Evolutionary conservation across 2,888 invertebrate genomes (phyloP).

Genomic region (Dolichomitus sp.): DNA sequence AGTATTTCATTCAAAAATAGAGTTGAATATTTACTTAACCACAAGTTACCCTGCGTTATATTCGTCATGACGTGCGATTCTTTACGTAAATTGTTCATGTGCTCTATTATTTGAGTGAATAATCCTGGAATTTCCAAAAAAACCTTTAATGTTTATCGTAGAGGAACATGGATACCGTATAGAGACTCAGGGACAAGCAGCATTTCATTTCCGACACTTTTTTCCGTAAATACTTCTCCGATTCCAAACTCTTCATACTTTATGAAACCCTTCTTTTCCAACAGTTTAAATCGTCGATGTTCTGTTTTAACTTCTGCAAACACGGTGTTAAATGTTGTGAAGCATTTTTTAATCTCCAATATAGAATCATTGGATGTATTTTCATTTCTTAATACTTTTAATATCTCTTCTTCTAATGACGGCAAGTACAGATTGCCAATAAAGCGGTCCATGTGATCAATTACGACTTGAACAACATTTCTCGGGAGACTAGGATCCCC

Average conservation of each 20-base stretch:
- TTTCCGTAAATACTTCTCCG: background rate
- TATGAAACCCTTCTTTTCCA: slow-evolving; percentile 5
- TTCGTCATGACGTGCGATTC: slow-evolving; percentile 20
- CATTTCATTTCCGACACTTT: background rate
- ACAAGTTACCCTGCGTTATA: slow-evolving; percentile 19
- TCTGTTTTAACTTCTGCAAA: slow-evolving; percentile 7
- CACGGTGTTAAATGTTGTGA: slow-evolving; percentile 3
- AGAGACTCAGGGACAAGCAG: background rate
- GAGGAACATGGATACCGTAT: background rate
- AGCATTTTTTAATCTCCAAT: too few species aligned
- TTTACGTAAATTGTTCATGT: background rate
- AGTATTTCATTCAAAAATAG: background rate
- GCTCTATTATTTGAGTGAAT: slow-evolving; percentile 5
- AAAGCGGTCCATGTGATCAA: slow-evolving; percentile 24
- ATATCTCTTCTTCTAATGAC: background rate
- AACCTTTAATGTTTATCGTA: slow-evolving; percentile 2
- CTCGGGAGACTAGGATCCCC: slow-evolving; percentile 35
- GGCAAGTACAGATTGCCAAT: slow-evolving; percentile 33
- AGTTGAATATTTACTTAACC: slow-evolving; percentile 4
- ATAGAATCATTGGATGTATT: background rate
- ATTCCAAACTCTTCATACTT: background rate
- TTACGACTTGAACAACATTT: slow-evolving; percentile 40
- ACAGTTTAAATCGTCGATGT: slow-evolving; percentile 21
- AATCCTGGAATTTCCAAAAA: slow-evolving; percentile 25
- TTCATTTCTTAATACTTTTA: slow-evolving; percentile 9